Evolutionary conservation across 2,113 vertebrate genomes (phyloP), one percentile per base, ranked within the genome.

Genomic region (Phoenicopterus ruber): DNA sequence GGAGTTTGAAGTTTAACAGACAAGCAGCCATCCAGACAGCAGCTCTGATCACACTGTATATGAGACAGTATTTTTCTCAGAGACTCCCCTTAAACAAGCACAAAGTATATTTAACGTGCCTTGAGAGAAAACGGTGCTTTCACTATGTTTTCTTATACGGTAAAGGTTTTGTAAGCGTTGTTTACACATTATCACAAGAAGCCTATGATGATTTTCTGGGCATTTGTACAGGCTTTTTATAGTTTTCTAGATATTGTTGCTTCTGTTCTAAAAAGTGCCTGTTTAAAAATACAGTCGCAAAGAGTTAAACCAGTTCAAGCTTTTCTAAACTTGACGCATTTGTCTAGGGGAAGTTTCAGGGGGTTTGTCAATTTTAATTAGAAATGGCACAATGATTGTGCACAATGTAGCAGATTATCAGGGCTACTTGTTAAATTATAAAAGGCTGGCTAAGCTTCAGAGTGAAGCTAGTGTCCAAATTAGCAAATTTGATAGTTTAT

Each of bases 341-440:
- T 80, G 13, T 93, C 26, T 82, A 80, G 47, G 67, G 88, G 69
- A 97, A 93, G 34, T 95, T 87, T 90, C 96, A 96, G 46, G 89
- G 92, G 46, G 85, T 52, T 97, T 97, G 96, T 96, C 90, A 94
- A 89, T 88, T 97, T 97, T 93, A 97, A 97, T 96, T 96, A 97
- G 90, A 94, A 97, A 95, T 97, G 91, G 65, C 90, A 97, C 70
- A 86, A 84, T 95, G 90, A 90, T 81, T 96, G 29, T 88, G 69
- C 92, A 95, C 80, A 93, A 65, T 63, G 52, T 90, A 93, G 94
- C 46, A 92, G 92, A 97, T 97, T 96, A 97, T 96, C 83, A 96
- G 65, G 80, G 67, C 55, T 81, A 89, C 49, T 95, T 97, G 88
- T 59, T 96, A 96, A 97, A 96, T 96, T 97, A 94, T 92, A 96